Conservation (phyloP, 2,797 vertebrate species). For the Toxotes lorentzi region DNA sequence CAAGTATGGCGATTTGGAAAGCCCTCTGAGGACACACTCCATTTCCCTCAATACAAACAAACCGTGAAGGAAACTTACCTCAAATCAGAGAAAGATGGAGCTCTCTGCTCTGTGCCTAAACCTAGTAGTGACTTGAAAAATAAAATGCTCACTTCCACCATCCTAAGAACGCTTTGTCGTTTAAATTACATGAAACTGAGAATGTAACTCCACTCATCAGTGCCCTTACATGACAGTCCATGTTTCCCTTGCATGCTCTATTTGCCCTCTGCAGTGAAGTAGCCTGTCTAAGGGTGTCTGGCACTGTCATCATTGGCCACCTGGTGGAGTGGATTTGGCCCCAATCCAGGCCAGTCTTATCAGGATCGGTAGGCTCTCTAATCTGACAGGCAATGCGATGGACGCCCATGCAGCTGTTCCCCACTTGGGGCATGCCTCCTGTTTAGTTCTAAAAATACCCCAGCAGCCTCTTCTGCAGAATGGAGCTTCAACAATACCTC, state of each 20-base stretch:
- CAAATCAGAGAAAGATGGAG: slow-evolving; percentile 27
- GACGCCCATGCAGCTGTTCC: slow-evolving; percentile 84
- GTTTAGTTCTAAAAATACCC: slow-evolving; percentile 86
- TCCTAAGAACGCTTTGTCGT: slow-evolving; percentile 28
- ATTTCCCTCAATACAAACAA: slow-evolving; percentile 8
- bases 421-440: slow-evolving; percentile 77
- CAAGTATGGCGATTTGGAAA: slow-evolving; percentile 5
- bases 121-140: slow-evolving; percentile 56
- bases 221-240: slow-evolving; percentile 28
- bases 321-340: slow-evolving; percentile 78
- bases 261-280: slow-evolving; percentile 19
- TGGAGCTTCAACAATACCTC: slow-evolving; percentile 54
- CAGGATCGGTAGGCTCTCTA: slow-evolving; percentile 73
- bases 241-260: slow-evolving; percentile 38
- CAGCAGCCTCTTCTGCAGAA: slow-evolving; percentile 57
- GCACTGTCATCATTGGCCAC: slow-evolving; percentile 74
- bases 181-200: slow-evolving; percentile 20
- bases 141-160: slow-evolving; percentile 55
- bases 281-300: slow-evolving; percentile 35
- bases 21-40: neutral
- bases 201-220: slow-evolving; percentile 6
- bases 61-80: slow-evolving; percentile 53
- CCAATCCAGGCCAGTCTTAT: slow-evolving; percentile 73
- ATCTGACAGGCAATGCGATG: slow-evolving; percentile 78
- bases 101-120: slow-evolving; percentile 38